These are phyloP conservation scores for Mamestra configurata DNA, from an alignment of 1,140 invertebrate genomes.

Conservation along the genomic window DNA sequence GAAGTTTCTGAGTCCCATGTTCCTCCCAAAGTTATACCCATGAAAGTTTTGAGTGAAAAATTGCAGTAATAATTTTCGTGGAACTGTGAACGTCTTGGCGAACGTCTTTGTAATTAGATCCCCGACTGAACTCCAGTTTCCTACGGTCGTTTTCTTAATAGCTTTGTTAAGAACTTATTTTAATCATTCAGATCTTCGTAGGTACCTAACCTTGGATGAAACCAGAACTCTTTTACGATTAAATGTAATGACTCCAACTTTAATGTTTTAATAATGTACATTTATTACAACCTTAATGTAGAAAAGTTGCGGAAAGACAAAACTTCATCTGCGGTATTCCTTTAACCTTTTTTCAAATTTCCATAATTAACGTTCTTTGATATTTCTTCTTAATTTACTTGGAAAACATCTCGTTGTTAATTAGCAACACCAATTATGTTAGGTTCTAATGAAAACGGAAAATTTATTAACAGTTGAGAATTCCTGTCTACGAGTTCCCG, in stretches of 20 bases:
- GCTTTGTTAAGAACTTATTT: conserved; percentile 73
- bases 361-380: conserved; percentile 36
- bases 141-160: conserved; percentile 72
- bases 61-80: conserved; percentile 79
- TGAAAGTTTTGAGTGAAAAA: conserved; percentile 78
- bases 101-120: conserved; percentile 77
- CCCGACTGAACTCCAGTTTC: conserved; percentile 68
- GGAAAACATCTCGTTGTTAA: conserved; percentile 34
- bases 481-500: conserved; percentile 59
- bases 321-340: conserved; percentile 6
- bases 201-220: background rate
- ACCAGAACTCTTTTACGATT: conserved; percentile 30
- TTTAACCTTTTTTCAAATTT: conserved; percentile 24
- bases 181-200: conserved; percentile 48
- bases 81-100: conserved; percentile 73
- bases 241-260: background rate
- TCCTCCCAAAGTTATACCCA: conserved; percentile 61
- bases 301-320: conserved; percentile 10
- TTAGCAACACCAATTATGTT: conserved; percentile 49
- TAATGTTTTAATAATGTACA: background rate
- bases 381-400: conserved; percentile 42
- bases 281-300: background rate
- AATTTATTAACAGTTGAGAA: conserved; percentile 58
- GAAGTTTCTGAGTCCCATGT: conserved; percentile 59
- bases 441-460: conserved; percentile 54